These are phyloP conservation scores for Phoenicopterus ruber DNA, from an alignment of 2,113 vertebrate species.

Conservation along the genomic window DNA sequence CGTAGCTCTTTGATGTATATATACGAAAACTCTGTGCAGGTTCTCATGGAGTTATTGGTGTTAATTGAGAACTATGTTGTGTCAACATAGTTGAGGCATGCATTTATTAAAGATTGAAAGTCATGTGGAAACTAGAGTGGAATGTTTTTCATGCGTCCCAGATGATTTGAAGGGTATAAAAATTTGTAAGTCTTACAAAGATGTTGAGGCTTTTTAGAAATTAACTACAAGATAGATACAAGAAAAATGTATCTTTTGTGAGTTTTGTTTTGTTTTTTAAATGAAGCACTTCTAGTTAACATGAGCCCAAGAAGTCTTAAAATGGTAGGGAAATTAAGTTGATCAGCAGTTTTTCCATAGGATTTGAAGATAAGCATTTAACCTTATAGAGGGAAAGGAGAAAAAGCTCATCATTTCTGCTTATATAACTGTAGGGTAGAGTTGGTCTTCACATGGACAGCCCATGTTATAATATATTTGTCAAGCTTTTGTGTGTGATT, in stretches of 20 bases:
- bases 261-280: not conserved
- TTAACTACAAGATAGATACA: not conserved
- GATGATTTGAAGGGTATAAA: not conserved
- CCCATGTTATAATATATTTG: not conserved
- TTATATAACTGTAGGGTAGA: not conserved
- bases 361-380: not conserved
- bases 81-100: not conserved
- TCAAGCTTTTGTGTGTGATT: not conserved
- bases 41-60: not conserved
- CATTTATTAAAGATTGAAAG: not conserved
- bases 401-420: not conserved
- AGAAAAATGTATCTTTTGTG: not conserved
- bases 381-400: not conserved
- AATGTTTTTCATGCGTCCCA: not conserved
- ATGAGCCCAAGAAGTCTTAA: not conserved
- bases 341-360: not conserved
- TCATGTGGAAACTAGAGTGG: not conserved
- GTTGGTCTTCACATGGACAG: not conserved
- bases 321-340: not conserved
- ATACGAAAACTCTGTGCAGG: fast-evolving
- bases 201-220: not conserved
- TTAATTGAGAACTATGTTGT: not conserved
- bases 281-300: not conserved
- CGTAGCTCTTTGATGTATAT: not conserved
- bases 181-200: not conserved